Percentiles rank a stretch among this genome's conserved stretches.
phyloP scores from a whole-genome alignment of 2,797 vertebrate species.

The Muraenolepis orangiensis region DNA sequence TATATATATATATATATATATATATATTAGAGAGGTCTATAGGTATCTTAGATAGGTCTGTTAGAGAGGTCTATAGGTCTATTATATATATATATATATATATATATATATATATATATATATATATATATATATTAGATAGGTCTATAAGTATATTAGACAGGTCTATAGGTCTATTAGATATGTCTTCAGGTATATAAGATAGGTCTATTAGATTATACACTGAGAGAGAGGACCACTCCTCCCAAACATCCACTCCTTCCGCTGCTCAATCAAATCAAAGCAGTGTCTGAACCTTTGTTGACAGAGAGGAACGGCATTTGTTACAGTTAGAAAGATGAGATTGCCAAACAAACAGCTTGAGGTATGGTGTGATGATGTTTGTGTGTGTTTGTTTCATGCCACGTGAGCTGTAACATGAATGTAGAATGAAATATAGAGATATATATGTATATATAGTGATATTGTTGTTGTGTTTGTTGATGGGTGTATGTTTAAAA shows the following conservation, averaged over 20 bases:
- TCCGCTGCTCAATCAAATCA: background rate
- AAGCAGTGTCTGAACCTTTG: background rate
- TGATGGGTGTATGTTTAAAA: background rate
- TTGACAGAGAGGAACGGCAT: background rate
- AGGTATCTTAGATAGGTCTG: too few relatives aligned
- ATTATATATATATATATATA: too few relatives aligned
- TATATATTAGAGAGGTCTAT: too few relatives aligned
- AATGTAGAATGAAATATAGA: conserved; percentile 32
- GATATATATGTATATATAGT: background rate
- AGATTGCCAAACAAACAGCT: background rate
- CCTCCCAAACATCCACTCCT: background rate
- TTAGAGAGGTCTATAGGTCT: background rate
- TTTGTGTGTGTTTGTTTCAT: background rate
- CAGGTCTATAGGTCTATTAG: too few relatives aligned
- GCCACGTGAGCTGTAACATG: too few relatives aligned
- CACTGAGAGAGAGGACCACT: background rate
- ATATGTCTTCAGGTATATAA: too few relatives aligned
- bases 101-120: too few relatives aligned
- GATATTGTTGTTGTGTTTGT: background rate
- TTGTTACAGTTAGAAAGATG: background rate
- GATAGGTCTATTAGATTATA: background rate
- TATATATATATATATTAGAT: background rate
- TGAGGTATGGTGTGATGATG: background rate
- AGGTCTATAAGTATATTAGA: too few relatives aligned
- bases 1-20: too few relatives aligned